These are phyloP conservation scores for Falco naumanni DNA, from an alignment of 2,797 vertebrate genomes.

Conservation along the genomic window DNA sequence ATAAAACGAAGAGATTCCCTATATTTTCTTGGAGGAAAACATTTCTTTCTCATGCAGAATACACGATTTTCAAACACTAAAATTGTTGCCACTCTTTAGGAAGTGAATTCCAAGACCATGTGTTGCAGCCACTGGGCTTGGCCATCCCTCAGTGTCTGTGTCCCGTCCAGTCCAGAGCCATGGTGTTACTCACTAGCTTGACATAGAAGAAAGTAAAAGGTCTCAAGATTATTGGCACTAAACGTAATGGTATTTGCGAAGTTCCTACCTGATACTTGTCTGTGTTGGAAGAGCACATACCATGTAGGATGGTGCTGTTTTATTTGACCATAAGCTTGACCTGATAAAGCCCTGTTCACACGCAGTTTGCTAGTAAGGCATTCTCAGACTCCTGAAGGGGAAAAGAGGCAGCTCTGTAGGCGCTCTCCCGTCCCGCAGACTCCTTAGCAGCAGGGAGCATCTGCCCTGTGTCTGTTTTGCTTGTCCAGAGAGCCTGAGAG, in stretches of 20 bases:
- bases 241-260: background rate
- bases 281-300: background rate
- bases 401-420: background rate
- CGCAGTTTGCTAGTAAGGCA: background rate
- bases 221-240: background rate
- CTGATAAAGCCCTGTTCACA: background rate
- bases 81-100: background rate
- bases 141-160: background rate
- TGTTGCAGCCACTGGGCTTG: background rate
- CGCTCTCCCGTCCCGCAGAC: background rate
- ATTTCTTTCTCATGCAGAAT: background rate
- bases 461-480: fast-evolving
- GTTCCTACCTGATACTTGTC: background rate
- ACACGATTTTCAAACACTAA: background rate
- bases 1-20: background rate
- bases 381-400: background rate
- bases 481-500: background rate
- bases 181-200: background rate
- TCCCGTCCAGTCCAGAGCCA: background rate
- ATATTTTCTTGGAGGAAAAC: background rate
- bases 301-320: background rate
- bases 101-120: background rate
- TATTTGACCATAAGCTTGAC: background rate
- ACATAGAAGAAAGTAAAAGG: background rate
- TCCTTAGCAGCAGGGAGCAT: fast-evolving